A percentile compares a stretch with the other conserved stretches of the same genome.
phyloP scores from a whole-genome alignment of 2,888 invertebrate genomes.

The Schizaphis graminum region DNA sequence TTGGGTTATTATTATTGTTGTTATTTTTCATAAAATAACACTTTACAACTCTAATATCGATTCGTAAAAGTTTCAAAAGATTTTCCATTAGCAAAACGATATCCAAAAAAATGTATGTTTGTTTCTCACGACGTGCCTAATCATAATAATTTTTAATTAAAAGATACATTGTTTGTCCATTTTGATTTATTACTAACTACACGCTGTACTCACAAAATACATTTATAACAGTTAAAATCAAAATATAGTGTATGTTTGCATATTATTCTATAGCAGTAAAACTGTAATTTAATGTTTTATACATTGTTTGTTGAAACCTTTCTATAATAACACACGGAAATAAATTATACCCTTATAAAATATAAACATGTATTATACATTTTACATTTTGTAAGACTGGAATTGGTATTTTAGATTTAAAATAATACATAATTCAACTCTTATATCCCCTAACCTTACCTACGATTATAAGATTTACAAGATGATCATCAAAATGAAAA shows the following conservation, averaged over 20 bases:
- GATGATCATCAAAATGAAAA: not conserved
- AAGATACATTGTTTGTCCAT: not conserved
- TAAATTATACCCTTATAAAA: conserved; percentile 12
- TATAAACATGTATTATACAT: conserved; percentile 5
- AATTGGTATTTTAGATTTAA: not conserved
- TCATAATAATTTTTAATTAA: not conserved
- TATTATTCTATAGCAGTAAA: not conserved
- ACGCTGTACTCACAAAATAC: not conserved
- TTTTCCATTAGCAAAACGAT: not conserved
- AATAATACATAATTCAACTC: not conserved
- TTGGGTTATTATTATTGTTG: not conserved
- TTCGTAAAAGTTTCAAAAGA: not conserved
- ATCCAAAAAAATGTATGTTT: not conserved
- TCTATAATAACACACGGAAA: not conserved
- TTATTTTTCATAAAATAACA: not conserved
- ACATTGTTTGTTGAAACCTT: conserved; percentile 5
- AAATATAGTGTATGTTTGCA: not conserved
- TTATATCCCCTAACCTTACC: not conserved
- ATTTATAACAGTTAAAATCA: not conserved
- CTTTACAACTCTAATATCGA: not conserved
- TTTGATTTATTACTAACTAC: not conserved
- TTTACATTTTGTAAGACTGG: not conserved
- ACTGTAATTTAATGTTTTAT: not conserved
- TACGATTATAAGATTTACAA: conserved; percentile 2
- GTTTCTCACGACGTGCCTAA: not conserved